A percentile compares a stretch with the other conserved stretches of the same genome.
phyloP scores from a whole-genome alignment of 2,888 invertebrate genomes.

The Stegana nigrithorax region DNA sequence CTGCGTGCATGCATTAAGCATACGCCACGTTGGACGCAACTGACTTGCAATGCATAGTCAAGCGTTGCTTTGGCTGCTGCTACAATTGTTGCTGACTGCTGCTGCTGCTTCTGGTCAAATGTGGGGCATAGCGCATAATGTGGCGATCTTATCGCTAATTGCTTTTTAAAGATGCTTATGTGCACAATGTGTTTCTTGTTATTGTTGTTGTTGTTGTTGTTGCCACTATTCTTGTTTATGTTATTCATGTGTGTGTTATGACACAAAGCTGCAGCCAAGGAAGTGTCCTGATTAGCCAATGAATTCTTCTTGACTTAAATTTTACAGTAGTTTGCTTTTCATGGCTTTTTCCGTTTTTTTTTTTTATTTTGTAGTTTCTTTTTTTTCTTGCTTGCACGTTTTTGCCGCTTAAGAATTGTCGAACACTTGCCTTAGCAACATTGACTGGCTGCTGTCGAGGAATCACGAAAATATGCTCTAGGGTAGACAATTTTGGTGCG shows the following conservation, averaged over 20 bases:
- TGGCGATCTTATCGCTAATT: constrained; percentile 65
- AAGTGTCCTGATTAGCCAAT: constrained; percentile 61
- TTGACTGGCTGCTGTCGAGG: constrained; percentile 7
- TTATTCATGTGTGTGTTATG: not conserved
- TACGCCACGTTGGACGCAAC: not conserved
- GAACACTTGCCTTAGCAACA: not conserved
- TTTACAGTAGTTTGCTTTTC: too few relatives aligned
- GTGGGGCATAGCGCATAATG: constrained; percentile 51
- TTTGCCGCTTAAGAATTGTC: not conserved
- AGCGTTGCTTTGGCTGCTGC: too few relatives aligned
- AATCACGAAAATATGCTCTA: constrained; percentile 19
- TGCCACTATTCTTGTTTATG: not conserved
- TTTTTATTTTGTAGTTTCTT: too few relatives aligned
- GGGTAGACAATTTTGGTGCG: not conserved
- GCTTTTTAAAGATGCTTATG: constrained; percentile 41
- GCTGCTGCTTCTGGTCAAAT: not conserved
- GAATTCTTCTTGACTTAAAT: too few relatives aligned
- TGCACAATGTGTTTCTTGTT: not conserved
- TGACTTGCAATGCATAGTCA: too few relatives aligned
- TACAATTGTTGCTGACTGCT: too few relatives aligned
- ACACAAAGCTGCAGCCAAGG: constrained; percentile 45
- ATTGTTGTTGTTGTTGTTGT: constrained; percentile 14
- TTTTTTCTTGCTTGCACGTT: too few relatives aligned
- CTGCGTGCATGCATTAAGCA: constrained; percentile 1
- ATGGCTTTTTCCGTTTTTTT: too few relatives aligned